Base-by-base conservation (phyloP, 2,888 invertebrate species). In the Adelphocoris suturalis region DNA sequence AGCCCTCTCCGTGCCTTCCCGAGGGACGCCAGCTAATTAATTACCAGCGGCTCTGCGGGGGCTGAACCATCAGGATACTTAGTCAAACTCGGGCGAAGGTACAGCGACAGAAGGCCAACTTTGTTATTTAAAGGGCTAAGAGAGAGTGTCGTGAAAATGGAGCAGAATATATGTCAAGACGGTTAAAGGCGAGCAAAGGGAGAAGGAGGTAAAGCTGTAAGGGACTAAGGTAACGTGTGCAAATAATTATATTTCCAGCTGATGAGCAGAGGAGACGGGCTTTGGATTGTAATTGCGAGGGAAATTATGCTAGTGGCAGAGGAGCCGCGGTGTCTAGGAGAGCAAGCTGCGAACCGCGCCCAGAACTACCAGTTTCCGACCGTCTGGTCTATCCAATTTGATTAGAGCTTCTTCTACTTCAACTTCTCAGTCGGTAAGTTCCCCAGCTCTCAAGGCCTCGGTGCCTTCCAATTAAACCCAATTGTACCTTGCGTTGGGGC, bases 171-270 rank as follows among this genome's bases (percentile, higher is more conserved):
- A 19, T 61, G 61, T 61, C 61, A 61, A 61, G 61, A 61, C 61
- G 19, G 61, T 61, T 61, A 61, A 9, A 61, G 19, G 61, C 61
- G 7, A n/a, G 61, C 19, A 19, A 37, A 52, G 52, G 52, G 14
- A 52, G 11, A 1, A n/a, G 14, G 61, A 16, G 61, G 61, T 61
- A n/a, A 2, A 9, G 14, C n/a, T 52, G 52, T 13, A 52, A 52
- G 52, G 37, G 52, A 52, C 14, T 14, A 52, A 52, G 61, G 61
- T 61, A 61, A 61, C 61, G 61, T 61, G 61, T 61, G 61, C 61
- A 61, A 61, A 61, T 61, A 61, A 61, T 61, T 61, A 61, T 61
- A 61, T 61, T 61, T 61, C 61, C n/a, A 61, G 61, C n/a, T 61
- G 37, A 37, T 37, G 61, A 61, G 61, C 61, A 9, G 61, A n/a